A percentile compares a stretch with the other conserved stretches of the same genome.
phyloP scores from a whole-genome alignment of 2,113 vertebrate species.

The Pionites leucogaster region DNA sequence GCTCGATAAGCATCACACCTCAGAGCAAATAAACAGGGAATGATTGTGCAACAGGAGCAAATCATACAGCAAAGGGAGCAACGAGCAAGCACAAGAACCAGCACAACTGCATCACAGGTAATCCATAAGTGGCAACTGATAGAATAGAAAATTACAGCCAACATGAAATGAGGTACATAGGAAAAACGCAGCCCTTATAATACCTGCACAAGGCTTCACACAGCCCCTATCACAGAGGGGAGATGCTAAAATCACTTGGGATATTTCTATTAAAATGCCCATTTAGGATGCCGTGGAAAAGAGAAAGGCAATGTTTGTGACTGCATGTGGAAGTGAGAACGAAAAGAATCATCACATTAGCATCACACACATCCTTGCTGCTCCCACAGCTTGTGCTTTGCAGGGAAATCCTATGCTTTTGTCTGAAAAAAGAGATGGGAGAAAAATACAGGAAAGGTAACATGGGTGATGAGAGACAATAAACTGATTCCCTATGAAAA shows the following conservation, averaged over 20 bases:
- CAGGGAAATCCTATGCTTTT: neutral
- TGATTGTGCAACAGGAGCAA: neutral
- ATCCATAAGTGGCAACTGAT: neutral
- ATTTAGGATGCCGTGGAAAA: neutral
- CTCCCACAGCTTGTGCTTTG: neutral
- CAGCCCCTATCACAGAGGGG: neutral
- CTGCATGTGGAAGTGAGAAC: neutral
- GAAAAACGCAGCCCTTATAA: accelerated
- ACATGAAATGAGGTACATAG: accelerated
- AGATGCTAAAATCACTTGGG: neutral
- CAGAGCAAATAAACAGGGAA: neutral
- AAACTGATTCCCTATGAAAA: neutral
- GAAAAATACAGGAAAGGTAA: neutral
- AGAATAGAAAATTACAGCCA: accelerated
- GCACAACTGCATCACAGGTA: neutral
- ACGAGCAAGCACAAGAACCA: accelerated
- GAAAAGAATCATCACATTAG: neutral
- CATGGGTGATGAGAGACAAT: neutral
- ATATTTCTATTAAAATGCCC: neutral
- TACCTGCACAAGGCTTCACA: neutral
- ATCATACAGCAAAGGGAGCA: neutral
- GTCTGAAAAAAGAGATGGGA: neutral
- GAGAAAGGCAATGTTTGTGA: neutral
- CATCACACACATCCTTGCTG: neutral
- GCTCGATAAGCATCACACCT: neutral